Evolutionary conservation across 2,113 vertebrate species (phyloP).

Genomic region (Nycticebus coucang): DNA sequence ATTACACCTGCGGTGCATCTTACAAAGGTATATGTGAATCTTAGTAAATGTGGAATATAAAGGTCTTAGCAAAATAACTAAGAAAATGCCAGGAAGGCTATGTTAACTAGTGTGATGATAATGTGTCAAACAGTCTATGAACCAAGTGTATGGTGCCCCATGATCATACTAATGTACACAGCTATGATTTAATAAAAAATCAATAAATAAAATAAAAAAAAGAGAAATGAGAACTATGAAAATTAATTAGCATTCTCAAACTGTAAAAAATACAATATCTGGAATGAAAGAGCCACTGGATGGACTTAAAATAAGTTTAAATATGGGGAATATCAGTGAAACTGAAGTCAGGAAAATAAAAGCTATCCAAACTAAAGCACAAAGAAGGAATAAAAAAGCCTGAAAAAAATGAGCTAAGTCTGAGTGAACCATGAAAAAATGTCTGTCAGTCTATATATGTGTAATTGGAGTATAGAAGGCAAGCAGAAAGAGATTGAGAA

Average conservation of each 20-base stretch:
- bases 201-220: no score
- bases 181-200: no score
- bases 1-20: no score
- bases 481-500: neutral
- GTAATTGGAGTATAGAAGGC: neutral
- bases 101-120: no score
- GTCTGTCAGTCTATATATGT: neutral
- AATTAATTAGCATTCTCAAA: neutral
- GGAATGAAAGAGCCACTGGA: neutral
- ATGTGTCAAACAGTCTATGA: no score
- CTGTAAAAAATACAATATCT: neutral
- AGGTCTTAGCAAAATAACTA: no score
- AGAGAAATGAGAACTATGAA: neutral
- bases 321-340: neutral
- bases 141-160: no score
- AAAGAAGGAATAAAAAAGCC: fast-evolving
- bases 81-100: no score
- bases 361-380: neutral
- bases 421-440: neutral
- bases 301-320: neutral
- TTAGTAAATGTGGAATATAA: no score
- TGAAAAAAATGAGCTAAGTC: neutral
- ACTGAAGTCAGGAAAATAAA: neutral
- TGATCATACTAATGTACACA: no score
- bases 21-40: no score